A percentile compares a stretch with the other conserved stretches of the same genome.
Conservation (phyloP, 2,797 vertebrate genomes). For the Geotrypetes seraphini region DNA sequence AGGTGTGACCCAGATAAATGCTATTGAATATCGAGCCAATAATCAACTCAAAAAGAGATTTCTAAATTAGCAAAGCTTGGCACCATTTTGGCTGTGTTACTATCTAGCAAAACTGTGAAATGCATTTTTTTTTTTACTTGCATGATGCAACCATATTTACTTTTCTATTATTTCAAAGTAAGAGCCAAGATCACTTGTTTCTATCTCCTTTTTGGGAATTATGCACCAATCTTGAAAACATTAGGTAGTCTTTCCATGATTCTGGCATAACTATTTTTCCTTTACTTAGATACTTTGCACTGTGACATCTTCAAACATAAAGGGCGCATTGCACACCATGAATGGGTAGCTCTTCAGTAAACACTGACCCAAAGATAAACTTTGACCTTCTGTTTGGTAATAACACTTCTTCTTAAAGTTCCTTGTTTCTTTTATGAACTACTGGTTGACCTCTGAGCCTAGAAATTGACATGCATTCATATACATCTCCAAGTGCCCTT, state of each 20-base stretch:
- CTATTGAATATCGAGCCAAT: too few relatives aligned
- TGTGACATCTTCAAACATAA: conserved; percentile 16
- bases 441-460: conserved; percentile 45
- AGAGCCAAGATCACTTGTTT: not conserved
- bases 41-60: too few relatives aligned
- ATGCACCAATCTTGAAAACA: not conserved
- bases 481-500: conserved; percentile 34
- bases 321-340: conserved; percentile 9
- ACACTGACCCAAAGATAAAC: conserved; percentile 77
- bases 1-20: too few relatives aligned
- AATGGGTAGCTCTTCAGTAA: conserved; percentile 23
- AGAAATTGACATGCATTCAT: conserved; percentile 44
- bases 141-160: not conserved
- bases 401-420: conserved; percentile 52
- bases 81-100: too few relatives aligned
- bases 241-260: conserved; percentile 1
- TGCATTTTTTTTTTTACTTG: too few relatives aligned
- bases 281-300: conserved; percentile 15
- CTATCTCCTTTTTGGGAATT: too few relatives aligned
- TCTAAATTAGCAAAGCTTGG: too few relatives aligned
- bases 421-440: conserved; percentile 49
- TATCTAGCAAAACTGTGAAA: too few relatives aligned
- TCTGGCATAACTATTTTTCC: not conserved
- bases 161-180: conserved; percentile 5
- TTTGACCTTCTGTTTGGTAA: conserved; percentile 68